phyloP scores from a whole-genome alignment of 1,140 invertebrate species.

The Hesperophylax magnus region DNA sequence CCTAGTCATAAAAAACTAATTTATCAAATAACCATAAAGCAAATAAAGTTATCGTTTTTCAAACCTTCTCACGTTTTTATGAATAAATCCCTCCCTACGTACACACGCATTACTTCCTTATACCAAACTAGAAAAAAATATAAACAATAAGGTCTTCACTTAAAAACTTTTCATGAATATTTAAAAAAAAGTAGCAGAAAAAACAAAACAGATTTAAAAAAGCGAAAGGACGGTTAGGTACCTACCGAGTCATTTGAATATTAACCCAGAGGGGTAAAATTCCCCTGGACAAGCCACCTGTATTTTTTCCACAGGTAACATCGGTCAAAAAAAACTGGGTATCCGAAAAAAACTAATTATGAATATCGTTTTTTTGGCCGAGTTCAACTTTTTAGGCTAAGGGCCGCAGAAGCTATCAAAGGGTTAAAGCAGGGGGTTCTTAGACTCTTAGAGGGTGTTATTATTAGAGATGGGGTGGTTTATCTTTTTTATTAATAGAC shows the following conservation, averaged over 20 bases:
- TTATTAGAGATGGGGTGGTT: slow-evolving; percentile 21
- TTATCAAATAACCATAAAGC: not conserved
- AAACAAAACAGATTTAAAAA: slow-evolving; percentile 51
- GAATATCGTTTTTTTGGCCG: slow-evolving; percentile 49
- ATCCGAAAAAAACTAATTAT: slow-evolving; percentile 54
- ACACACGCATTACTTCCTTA: slow-evolving; percentile 30
- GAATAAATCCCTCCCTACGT: slow-evolving; percentile 22
- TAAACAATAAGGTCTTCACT: slow-evolving; percentile 35
- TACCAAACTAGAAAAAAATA: slow-evolving; percentile 26
- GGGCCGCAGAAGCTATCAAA: not conserved
- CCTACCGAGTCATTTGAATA: slow-evolving; percentile 53
- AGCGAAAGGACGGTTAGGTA: slow-evolving; percentile 36
- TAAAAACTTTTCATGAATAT: slow-evolving; percentile 47
- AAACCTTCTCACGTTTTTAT: slow-evolving; percentile 50
- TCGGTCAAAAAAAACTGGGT: slow-evolving; percentile 42
- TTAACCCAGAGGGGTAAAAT: slow-evolving; percentile 38
- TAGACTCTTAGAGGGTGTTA: slow-evolving; percentile 42
- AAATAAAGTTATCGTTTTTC: slow-evolving; percentile 25
- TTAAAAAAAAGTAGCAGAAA: slow-evolving; percentile 46
- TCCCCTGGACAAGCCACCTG: slow-evolving; percentile 52
- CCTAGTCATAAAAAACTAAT: not conserved
- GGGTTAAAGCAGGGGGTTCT: not conserved
- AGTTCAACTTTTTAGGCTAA: slow-evolving; percentile 35
- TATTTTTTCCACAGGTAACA: slow-evolving; percentile 52
- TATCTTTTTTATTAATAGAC: slow-evolving; percentile 15